Evolutionary conservation across 2,797 vertebrate genomes (phyloP).

Genomic region (Anomalospiza imberbis): DNA sequence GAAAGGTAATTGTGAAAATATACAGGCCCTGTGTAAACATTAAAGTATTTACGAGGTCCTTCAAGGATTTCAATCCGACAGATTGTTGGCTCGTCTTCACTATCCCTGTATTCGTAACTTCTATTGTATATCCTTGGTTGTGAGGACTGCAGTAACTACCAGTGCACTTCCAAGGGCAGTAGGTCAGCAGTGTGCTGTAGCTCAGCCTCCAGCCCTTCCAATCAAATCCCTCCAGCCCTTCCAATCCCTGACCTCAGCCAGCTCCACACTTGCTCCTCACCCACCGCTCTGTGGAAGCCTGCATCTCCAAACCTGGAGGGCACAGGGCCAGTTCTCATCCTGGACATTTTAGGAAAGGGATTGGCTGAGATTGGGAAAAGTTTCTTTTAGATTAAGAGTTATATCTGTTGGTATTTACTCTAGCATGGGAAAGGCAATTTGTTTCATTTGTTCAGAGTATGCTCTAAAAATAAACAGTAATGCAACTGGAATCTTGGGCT

Average conservation of each 20-base stretch:
- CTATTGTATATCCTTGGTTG: not conserved
- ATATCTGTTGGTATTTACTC: not conserved
- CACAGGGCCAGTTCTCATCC: not conserved
- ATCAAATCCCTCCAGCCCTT: not conserved
- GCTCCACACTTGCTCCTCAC: not conserved
- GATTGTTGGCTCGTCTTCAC: not conserved
- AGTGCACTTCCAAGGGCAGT: not conserved
- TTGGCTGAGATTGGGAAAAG: not conserved
- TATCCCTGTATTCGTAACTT: not conserved
- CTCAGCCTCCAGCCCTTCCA: not conserved
- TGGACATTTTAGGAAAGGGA: not conserved
- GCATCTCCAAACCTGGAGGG: not conserved
- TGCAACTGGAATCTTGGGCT: not conserved
- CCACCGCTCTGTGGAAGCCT: not conserved
- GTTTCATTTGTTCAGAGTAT: not conserved
- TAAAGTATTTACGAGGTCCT: constrained; percentile 5
- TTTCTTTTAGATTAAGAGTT: not conserved
- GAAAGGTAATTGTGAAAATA: constrained; percentile 40
- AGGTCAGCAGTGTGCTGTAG: not conserved
- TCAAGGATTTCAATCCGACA: not conserved
- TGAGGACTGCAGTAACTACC: not conserved
- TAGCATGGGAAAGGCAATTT: not conserved
- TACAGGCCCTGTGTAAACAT: constrained; percentile 18
- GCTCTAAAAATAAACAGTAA: constrained; percentile 23
- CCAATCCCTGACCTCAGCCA: not conserved